Evolutionary conservation across 2,888 invertebrate species (phyloP), one percentile per base, ranked within the genome.

Genomic region (Oscheius sp.): DNA sequence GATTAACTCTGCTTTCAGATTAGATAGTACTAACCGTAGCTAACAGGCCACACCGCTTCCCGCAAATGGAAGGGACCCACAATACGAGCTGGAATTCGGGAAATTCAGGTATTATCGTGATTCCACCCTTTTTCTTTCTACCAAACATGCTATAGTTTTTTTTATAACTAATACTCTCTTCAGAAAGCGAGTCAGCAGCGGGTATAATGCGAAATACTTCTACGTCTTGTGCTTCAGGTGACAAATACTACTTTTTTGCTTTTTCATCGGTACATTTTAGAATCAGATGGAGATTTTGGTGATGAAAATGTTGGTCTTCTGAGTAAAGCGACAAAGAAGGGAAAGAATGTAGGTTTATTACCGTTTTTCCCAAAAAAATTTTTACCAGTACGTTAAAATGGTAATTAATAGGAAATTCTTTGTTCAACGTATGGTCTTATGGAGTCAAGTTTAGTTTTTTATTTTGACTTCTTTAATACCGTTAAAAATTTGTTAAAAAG

Each of bases 251-350:
- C 33, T 60, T 37, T 10, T 50, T n/a, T 1, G 11, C 13, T 53
- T 53, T 53, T 11, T 21, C 21, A 53, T 11, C 53, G 4, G 21
- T 55, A 9, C 1, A 21, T 58, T 72, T 53, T 42, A 50, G 75
- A 75, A 53, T 71, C 70, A 3, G 75, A 75, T n/a, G 62, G 70
- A 4, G 75, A 75, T 53, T 75, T 75, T 63, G 70, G 50, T 2
- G 75, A 75, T 48, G 75, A 75, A 71, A 75, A 63, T 35, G 75
- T 70, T 21, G 68, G 75, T n/a, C 42, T 75, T 1, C 33, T 75
- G 2, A 75, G 48, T 47, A 75, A 75, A 62, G 37, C 60, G 10
- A 37, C 53, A 1, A 73, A 66, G 33, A 73, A 73, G 32, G 48
- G 58, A 21, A n/a, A 47, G 33, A 73, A 65, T 53, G 73, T 73